A percentile compares a stretch with the other conserved stretches of the same genome.
Conservation (phyloP, 2,888 invertebrate genomes). For the Coenonympha glycerion region DNA sequence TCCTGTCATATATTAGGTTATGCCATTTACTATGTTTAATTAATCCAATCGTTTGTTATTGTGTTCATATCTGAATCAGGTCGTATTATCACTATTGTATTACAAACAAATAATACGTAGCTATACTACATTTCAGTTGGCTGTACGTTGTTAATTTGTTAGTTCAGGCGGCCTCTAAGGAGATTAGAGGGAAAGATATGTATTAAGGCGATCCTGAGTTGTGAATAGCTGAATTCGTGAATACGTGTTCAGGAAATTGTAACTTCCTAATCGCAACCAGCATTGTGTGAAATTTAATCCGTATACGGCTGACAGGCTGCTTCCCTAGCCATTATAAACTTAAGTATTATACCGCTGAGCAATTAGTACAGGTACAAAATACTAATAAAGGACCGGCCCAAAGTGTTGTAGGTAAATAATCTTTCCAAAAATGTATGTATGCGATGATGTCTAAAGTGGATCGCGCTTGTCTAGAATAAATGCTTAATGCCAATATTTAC, state of each 20-base stretch:
- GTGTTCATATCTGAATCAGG: neutral
- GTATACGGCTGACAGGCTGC: neutral
- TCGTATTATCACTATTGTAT: neutral
- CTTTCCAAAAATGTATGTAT: too few species aligned
- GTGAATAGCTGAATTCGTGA: neutral
- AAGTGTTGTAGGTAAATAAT: too few species aligned
- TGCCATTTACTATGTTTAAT: neutral
- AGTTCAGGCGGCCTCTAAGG: neutral
- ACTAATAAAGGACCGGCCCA: too few species aligned
- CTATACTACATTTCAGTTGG: neutral
- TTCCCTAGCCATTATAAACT: neutral
- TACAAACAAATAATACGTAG: neutral
- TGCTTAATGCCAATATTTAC: too few species aligned
- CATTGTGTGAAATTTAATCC: slow-evolving; percentile 1
- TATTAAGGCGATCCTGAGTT: neutral
- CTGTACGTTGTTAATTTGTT: neutral
- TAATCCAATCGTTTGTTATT: neutral
- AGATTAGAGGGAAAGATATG: slow-evolving; percentile 3
- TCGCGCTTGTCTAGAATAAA: too few species aligned
- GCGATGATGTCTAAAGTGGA: too few species aligned
- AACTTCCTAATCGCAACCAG: neutral
- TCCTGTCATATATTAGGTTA: too few species aligned
- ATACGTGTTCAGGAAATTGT: slow-evolving; percentile 7
- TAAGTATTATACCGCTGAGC: neutral
- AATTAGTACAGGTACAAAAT: too few species aligned